These are phyloP conservation scores for Hippocampus kuda DNA, from an alignment of 2,797 vertebrate species.

Conservation along the genomic window DNA sequence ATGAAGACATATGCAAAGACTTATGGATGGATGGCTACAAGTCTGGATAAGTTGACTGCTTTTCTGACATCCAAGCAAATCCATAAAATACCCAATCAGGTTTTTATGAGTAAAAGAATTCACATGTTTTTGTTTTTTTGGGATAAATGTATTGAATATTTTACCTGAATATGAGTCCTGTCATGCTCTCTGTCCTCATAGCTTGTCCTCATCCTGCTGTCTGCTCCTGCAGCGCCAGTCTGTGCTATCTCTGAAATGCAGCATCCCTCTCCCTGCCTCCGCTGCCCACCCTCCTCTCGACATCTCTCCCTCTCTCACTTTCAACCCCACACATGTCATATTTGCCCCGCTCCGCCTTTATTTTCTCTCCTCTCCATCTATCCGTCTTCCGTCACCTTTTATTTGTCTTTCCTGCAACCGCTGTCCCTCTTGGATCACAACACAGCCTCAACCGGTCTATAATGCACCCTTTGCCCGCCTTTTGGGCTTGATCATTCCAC, in stretches of 20 bases:
- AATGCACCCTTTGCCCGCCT: slow-evolving; percentile 9
- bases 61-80: slow-evolving; percentile 20
- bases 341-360: slow-evolving; percentile 37
- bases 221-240: slow-evolving; percentile 46
- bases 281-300: slow-evolving; percentile 28
- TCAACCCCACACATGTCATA: slow-evolving; percentile 24
- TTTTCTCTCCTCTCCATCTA: slow-evolving; percentile 10
- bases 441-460: slow-evolving; percentile 5
- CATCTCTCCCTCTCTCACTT: slow-evolving; percentile 15
- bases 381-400: slow-evolving; percentile 10
- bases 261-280: slow-evolving; percentile 28
- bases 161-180: slow-evolving; percentile 43
- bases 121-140: slow-evolving; percentile 1
- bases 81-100: slow-evolving; percentile 13
- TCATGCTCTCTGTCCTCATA: slow-evolving; percentile 20
- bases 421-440: slow-evolving; percentile 14
- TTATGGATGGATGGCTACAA: slow-evolving; percentile 16
- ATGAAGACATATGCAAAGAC: slow-evolving; percentile 9
- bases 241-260: slow-evolving; percentile 53
- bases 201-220: slow-evolving; percentile 35
- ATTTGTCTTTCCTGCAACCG: background rate
- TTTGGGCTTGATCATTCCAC: slow-evolving; percentile 9
- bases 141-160: slow-evolving; percentile 11
- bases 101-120: slow-evolving; percentile 10
- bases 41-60: slow-evolving; percentile 23